A percentile compares a stretch with the other conserved stretches of the same genome.
phyloP scores from a whole-genome alignment of 2,888 invertebrate genomes.

The Octonoba sinensis region DNA sequence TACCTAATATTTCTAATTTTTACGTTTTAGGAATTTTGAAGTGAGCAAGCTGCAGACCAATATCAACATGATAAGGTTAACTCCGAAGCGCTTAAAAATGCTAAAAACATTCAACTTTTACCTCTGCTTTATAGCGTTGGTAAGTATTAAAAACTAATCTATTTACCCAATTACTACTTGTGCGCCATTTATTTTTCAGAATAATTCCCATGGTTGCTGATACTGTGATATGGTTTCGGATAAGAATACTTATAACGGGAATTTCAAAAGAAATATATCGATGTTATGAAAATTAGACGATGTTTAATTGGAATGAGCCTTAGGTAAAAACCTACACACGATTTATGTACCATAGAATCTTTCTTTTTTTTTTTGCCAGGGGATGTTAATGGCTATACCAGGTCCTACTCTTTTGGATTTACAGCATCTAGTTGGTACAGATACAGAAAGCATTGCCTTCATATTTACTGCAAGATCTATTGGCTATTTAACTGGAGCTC shows the following conservation, averaged over 20 bases:
- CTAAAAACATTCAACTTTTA: constrained; percentile 33
- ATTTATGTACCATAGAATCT: too few relatives aligned
- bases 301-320: too few relatives aligned
- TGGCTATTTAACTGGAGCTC: constrained; percentile 50
- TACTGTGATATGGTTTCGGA: too few relatives aligned
- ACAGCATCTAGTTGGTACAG: constrained; percentile 35
- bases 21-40: too few relatives aligned
- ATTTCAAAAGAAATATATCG: too few relatives aligned
- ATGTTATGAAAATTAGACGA: too few relatives aligned
- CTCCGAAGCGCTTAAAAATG: constrained; percentile 9
- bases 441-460: constrained; percentile 49
- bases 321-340: too few relatives aligned
- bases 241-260: too few relatives aligned
- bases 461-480: constrained; percentile 49
- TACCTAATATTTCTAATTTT: too few relatives aligned
- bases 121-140: constrained; percentile 15
- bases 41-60: too few relatives aligned
- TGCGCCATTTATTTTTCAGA: not conserved
- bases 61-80: constrained; percentile 1
- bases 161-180: too few relatives aligned
- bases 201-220: too few relatives aligned
- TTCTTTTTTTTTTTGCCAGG: constrained; percentile 21
- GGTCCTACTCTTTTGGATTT: constrained; percentile 53
- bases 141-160: constrained; percentile 7
- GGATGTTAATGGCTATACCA: constrained; percentile 37